phyloP scores from a whole-genome alignment of 2,113 vertebrate genomes.

The Chionis minor region DNA sequence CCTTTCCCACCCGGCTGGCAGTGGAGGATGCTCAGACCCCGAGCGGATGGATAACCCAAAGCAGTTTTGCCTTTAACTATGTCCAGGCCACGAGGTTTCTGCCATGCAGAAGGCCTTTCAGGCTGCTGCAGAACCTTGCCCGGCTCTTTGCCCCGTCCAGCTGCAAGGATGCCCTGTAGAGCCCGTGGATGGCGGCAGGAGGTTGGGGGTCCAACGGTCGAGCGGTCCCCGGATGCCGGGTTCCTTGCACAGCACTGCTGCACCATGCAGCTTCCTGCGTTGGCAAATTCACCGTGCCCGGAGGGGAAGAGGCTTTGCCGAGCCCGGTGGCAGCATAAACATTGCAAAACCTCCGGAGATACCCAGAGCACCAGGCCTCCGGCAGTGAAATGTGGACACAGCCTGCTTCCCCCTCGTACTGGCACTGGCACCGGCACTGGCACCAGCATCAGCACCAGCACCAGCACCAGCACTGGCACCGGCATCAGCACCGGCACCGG shows the following conservation, averaged over 20 bases:
- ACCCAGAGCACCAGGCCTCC: background rate
- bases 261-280: background rate
- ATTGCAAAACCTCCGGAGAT: background rate
- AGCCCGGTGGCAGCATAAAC: rapidly evolving
- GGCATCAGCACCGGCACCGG: too few species aligned
- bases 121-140: background rate
- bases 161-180: background rate
- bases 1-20: background rate
- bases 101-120: background rate
- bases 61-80: background rate
- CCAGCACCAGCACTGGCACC: too few species aligned
- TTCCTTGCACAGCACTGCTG: background rate
- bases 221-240: rapidly evolving
- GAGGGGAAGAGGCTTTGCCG: background rate
- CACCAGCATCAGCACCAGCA: too few species aligned
- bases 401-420: background rate
- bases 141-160: rapidly evolving
- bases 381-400: rapidly evolving
- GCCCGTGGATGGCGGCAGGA: background rate
- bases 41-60: background rate
- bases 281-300: rapidly evolving
- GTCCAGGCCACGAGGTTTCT: background rate
- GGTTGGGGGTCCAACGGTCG: rapidly evolving
- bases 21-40: background rate
- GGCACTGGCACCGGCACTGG: too few species aligned